These are phyloP conservation scores for Bombus terrestris DNA, from an alignment of 1,140 invertebrate species.

Conservation along the genomic window DNA sequence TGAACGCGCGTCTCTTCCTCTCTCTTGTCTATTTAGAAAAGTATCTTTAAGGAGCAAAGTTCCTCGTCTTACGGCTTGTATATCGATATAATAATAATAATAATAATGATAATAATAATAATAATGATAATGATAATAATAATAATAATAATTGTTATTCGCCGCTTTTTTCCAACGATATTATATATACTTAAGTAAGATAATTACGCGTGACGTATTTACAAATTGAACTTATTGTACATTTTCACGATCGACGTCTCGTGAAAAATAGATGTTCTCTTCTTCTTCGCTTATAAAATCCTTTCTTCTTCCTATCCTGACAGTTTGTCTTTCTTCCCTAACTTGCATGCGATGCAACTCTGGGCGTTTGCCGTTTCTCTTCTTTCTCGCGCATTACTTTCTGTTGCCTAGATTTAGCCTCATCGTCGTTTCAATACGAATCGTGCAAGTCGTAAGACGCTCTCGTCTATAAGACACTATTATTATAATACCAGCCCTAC, in stretches of 20 bases:
- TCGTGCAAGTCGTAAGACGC: background rate
- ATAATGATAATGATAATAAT: background rate
- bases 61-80: background rate
- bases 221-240: constrained; percentile 56
- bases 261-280: constrained; percentile 50
- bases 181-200: constrained; percentile 15
- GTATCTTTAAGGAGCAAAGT: constrained; percentile 27
- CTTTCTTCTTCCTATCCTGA: background rate
- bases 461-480: constrained; percentile 38
- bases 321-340: no score
- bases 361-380: background rate
- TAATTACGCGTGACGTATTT: constrained; percentile 49
- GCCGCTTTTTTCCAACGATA: background rate
- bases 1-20: background rate
- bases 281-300: background rate
- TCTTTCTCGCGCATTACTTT: background rate
- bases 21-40: constrained; percentile 29
- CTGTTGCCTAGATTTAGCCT: background rate
- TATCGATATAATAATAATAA: constrained; percentile 6
- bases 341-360: background rate
- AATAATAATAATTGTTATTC: constrained; percentile 10
- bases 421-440: background rate
- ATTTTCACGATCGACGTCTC: constrained; percentile 46
- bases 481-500: constrained; percentile 27
- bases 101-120: background rate